Percentiles rank a stretch among this genome's conserved stretches.
phyloP scores from a whole-genome alignment of 2,888 invertebrate species.

The Brachyptera risi region DNA sequence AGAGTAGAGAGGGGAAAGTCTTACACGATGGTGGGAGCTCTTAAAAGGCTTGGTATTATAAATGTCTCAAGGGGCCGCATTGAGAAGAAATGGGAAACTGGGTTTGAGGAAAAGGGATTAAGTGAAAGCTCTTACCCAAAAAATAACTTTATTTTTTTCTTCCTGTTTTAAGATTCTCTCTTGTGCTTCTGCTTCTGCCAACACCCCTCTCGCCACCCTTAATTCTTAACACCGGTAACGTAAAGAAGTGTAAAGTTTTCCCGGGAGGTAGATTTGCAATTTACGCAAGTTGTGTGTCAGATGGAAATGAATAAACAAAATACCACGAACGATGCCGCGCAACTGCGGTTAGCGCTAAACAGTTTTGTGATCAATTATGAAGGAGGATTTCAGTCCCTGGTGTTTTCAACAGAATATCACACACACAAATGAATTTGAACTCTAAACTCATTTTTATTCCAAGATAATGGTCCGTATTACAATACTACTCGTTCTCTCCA shows the following conservation, averaged over 20 bases:
- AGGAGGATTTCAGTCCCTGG: too few relatives aligned
- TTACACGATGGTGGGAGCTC: not conserved
- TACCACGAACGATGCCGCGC: too few relatives aligned
- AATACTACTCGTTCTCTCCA: too few relatives aligned
- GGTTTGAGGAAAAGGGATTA: slow-evolving; percentile 23
- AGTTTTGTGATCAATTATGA: too few relatives aligned
- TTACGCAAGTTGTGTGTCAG: slow-evolving; percentile 14
- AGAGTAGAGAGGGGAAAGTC: too few relatives aligned
- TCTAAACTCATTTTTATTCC: too few relatives aligned
- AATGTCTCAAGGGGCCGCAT: slow-evolving; percentile 25
- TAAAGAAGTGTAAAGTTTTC: slow-evolving; percentile 23
- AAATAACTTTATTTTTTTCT: slow-evolving; percentile 3
- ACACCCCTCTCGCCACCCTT: not conserved
- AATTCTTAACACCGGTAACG: slow-evolving; percentile 11
- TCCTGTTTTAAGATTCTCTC: not conserved
- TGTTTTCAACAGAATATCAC: too few relatives aligned
- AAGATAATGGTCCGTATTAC: too few relatives aligned
- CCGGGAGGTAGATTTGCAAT: slow-evolving; percentile 19
- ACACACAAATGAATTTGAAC: too few relatives aligned
- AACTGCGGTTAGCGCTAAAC: too few relatives aligned
- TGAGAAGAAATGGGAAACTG: slow-evolving; percentile 19
- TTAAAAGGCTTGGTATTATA: slow-evolving; percentile 24
- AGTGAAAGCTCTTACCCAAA: slow-evolving; percentile 27
- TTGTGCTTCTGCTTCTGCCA: not conserved
- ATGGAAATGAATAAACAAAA: slow-evolving; percentile 28